Conservation (phyloP, 2,888 invertebrate genomes). For the Lasioglossum marginatum region DNA sequence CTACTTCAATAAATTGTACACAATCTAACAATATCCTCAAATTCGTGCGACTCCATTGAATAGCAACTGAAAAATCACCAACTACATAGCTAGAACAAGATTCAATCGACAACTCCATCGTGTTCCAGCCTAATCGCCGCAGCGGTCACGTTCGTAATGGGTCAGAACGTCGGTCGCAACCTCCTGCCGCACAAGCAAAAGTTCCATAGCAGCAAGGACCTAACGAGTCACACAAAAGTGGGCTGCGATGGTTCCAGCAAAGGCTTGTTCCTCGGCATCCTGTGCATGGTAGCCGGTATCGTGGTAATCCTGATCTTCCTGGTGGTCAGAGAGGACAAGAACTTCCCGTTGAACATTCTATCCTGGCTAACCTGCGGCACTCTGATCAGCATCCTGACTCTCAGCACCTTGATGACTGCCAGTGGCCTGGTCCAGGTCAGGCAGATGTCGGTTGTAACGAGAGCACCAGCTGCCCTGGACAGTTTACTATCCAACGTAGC, state of each 20-base stretch:
- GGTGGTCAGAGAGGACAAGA: constrained; percentile 85
- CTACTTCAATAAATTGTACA: not conserved
- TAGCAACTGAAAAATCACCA: not conserved
- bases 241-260: constrained; percentile 86
- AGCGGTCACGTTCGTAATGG: constrained; percentile 86
- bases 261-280: constrained; percentile 86
- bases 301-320: constrained; percentile 86
- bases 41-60: too few species aligned
- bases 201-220: constrained; percentile 80
- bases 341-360: constrained; percentile 84
- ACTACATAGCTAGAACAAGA: not conserved
- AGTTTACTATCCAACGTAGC: constrained; percentile 84
- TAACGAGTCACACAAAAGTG: constrained; percentile 77
- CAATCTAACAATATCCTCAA: too few species aligned
- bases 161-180: constrained; percentile 85
- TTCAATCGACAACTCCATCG: not conserved
- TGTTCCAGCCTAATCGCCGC: constrained; percentile 85
- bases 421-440: constrained; percentile 84
- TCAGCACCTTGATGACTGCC: constrained; percentile 84
- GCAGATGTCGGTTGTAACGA: constrained; percentile 84
- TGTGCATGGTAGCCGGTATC: constrained; percentile 86
- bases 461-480: constrained; percentile 83
- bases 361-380: constrained; percentile 86
- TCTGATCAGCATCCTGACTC: constrained; percentile 83
- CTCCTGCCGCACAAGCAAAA: constrained; percentile 79